A percentile compares a stretch with the other conserved stretches of the same genome.
phyloP scores from a whole-genome alignment of 2,797 vertebrate genomes.

The Ctenopoma multispine region DNA sequence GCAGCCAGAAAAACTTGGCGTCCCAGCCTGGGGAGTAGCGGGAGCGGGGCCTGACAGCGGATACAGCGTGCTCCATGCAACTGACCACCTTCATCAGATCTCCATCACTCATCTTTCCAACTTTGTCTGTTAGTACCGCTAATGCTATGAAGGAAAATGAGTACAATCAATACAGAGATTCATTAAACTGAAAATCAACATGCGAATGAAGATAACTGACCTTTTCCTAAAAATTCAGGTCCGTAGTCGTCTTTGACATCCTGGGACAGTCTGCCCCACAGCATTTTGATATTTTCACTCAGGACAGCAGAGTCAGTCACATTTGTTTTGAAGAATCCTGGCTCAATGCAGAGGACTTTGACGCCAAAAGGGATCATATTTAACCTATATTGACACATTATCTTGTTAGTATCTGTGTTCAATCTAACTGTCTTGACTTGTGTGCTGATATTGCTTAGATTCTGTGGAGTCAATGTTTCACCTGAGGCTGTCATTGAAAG shows the following conservation, averaged over 20 bases:
- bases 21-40: constrained; percentile 92
- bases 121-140: neutral
- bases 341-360: constrained; percentile 85
- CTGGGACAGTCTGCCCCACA: constrained; percentile 81
- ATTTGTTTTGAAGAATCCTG: constrained; percentile 84
- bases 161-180: neutral
- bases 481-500: constrained; percentile 85
- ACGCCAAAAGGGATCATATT: constrained; percentile 77
- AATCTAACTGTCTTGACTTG: neutral
- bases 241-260: constrained; percentile 82
- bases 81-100: constrained; percentile 85
- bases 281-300: constrained; percentile 8
- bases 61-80: constrained; percentile 90
- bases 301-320: constrained; percentile 66
- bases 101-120: constrained; percentile 65
- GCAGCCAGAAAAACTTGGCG: constrained; percentile 89
- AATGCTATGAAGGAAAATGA: constrained; percentile 42
- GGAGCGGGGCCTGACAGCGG: constrained; percentile 83
- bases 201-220: constrained; percentile 47
- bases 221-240: constrained; percentile 49
- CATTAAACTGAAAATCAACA: neutral
- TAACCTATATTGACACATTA: constrained; percentile 43
- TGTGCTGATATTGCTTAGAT: neutral
- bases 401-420: neutral
- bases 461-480: constrained; percentile 37